Conservation (phyloP, 2,888 invertebrate genomes). For the Tineola bisselliella region DNA sequence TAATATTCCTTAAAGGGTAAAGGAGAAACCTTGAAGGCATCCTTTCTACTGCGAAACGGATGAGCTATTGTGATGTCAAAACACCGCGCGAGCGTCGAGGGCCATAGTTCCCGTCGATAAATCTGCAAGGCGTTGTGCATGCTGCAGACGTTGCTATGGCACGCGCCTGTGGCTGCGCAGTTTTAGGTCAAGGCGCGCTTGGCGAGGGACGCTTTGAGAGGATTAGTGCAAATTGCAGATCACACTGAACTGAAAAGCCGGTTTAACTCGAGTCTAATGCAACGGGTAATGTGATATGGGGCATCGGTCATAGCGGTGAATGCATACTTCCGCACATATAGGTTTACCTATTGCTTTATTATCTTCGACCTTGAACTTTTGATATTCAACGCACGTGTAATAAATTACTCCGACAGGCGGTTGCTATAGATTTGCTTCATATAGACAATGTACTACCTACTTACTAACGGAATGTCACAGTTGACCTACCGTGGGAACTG, state of each 20-base stretch:
- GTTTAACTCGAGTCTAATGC: neutral
- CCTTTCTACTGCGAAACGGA: constrained; percentile 17
- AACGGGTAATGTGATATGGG: neutral
- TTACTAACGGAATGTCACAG: neutral
- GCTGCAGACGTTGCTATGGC: constrained; percentile 19
- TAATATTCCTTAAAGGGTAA: constrained; percentile 5
- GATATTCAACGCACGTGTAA: neutral
- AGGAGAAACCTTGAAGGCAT: constrained; percentile 8
- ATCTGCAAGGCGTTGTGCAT: constrained; percentile 15
- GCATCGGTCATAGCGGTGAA: constrained; percentile 4
- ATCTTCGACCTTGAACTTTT: neutral
- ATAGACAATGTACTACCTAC: neutral
- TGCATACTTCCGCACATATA: neutral
- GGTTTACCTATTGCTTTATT: neutral
- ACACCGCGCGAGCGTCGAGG: constrained; percentile 18
- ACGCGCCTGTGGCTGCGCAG: constrained; percentile 30
- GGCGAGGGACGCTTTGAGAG: constrained; percentile 39
- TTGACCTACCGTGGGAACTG: constrained; percentile 39
- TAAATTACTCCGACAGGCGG: neutral
- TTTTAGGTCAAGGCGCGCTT: constrained; percentile 59
- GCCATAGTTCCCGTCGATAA: constrained; percentile 18
- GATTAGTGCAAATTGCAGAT: constrained; percentile 41
- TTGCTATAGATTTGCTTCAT: neutral
- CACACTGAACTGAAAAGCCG: neutral
- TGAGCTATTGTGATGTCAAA: constrained; percentile 49